Base-by-base conservation (phyloP, 2,888 invertebrate genomes). In the Amiota communis region DNA sequence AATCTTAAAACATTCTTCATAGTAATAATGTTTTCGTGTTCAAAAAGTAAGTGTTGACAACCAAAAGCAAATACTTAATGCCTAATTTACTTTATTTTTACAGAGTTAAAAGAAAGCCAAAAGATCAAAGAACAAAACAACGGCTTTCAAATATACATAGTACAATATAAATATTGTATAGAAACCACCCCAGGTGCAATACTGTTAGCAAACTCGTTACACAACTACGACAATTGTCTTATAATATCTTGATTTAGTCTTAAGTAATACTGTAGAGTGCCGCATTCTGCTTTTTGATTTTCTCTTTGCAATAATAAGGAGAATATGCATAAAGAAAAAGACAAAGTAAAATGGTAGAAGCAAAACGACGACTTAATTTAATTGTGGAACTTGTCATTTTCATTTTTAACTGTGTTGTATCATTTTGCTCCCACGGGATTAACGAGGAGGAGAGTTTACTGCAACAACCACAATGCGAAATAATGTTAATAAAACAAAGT, bases 281-380 rank as follows among this genome's bases (percentile, higher is more conserved):
- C 36, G 15, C 59, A 70, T 59, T 70, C 61, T 59, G 61, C n/a
- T n/a, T n/a, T n/a, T n/a, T n/a, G n/a, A n/a, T 68, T 70, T 36
- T n/a, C 12, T 57, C 70, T 36, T 36, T 71, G 73, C 47, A 73
- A 23, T 73, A 73, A 73, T 73, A 70, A 70, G 70, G 49, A 61
- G 20, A 13, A 36, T 36, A 36, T 59, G 59, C 1, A 23, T 57
- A 57, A 17, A 6, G 36, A 36, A 6, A 2, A 6, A 6, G 8
- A 36, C 0, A 6, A 36, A 36, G 8, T 36, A 6, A 36, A 36
- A 36, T 6, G 36, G 0, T 0, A 36, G 6, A 36, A 6, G 36
- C n/a, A n/a, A n/a, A 53, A 56, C 4, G 59, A 59, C 48, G 59
- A 46, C 70, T 70, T 70, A 70, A 70, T 70, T 70, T 61, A 70